A percentile compares a stretch with the other conserved stretches of the same genome.
Conservation (phyloP, 2,797 vertebrate genomes). For the Coendou prehensilis region DNA sequence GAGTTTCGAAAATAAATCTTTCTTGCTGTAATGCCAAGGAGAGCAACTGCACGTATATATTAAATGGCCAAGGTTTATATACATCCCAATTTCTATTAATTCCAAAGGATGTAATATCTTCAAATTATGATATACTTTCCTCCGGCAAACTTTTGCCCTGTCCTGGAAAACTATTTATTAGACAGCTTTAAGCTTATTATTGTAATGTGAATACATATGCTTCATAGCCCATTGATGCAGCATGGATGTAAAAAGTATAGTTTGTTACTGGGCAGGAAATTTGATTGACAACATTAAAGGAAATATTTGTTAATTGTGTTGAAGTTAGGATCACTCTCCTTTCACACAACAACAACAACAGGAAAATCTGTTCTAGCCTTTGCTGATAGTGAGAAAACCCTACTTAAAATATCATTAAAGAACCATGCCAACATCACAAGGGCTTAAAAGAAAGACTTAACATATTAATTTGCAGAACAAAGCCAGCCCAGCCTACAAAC, state of each 20-base stretch:
- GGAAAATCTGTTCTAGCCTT: conserved; percentile 39
- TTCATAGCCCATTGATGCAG: neutral
- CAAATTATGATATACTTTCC: neutral
- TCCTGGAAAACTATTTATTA: neutral
- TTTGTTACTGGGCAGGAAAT: neutral
- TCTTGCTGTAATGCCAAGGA: conserved; percentile 34
- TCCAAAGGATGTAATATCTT: neutral
- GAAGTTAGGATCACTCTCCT: conserved; percentile 59
- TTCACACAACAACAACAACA: conserved; percentile 39
- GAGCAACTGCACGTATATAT: conserved; percentile 38
- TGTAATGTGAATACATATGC: conserved; percentile 28
- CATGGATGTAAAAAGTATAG: neutral
- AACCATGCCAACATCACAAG: conserved; percentile 73
- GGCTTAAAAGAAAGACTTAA: conserved; percentile 84
- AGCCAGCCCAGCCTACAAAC: conserved; percentile 80
- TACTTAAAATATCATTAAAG: conserved; percentile 87
- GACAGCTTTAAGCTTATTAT: neutral
- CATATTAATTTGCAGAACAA: conserved; percentile 86
- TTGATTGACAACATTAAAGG: conserved; percentile 52
- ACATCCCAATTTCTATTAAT: conserved; percentile 61
- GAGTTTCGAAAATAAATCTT: conserved; percentile 75
- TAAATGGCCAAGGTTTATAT: conserved; percentile 51
- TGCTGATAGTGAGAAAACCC: conserved; percentile 61
- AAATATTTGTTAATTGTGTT: conserved; percentile 54
- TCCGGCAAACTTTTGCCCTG: neutral